Evolutionary conservation across 2,113 vertebrate species (phyloP).

Genomic region (Egretta garzetta): DNA sequence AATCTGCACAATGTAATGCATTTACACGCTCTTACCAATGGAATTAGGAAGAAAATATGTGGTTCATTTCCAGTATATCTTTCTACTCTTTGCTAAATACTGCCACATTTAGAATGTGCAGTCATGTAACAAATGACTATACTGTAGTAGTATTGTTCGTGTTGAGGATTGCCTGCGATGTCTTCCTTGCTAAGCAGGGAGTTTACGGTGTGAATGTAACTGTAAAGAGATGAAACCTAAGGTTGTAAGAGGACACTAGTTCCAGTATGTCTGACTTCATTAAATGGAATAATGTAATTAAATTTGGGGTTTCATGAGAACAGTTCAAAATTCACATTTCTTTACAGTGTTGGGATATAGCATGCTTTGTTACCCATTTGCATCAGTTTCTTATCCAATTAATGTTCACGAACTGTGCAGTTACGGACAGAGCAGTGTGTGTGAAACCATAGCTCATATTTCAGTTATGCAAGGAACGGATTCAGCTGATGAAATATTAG

Average conservation of each 20-base stretch:
- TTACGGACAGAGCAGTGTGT: neutral
- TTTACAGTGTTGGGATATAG: neutral
- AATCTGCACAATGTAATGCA: neutral
- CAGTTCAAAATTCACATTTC: slow-evolving; percentile 40
- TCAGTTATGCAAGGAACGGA: neutral
- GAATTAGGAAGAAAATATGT: neutral
- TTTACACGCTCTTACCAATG: slow-evolving; percentile 7
- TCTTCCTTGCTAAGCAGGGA: neutral
- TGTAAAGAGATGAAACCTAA: neutral
- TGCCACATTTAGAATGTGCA: neutral
- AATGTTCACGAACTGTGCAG: slow-evolving; percentile 12
- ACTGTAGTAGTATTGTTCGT: neutral
- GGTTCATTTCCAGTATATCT: neutral
- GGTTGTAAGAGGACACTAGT: neutral
- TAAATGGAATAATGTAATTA: neutral
- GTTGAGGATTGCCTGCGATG: neutral
- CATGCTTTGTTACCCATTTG: slow-evolving; percentile 24
- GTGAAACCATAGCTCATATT: neutral
- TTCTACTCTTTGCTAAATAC: neutral
- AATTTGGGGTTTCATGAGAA: slow-evolving; percentile 33
- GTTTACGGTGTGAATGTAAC: neutral
- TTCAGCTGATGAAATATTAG: slow-evolving; percentile 30
- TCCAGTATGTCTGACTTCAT: neutral
- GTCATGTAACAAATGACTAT: neutral
- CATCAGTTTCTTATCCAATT: slow-evolving; percentile 45